Percentiles rank a stretch among this genome's conserved stretches.
phyloP scores from a whole-genome alignment of 2,797 vertebrate species.

The Lindbergichthys nudifrons region DNA sequence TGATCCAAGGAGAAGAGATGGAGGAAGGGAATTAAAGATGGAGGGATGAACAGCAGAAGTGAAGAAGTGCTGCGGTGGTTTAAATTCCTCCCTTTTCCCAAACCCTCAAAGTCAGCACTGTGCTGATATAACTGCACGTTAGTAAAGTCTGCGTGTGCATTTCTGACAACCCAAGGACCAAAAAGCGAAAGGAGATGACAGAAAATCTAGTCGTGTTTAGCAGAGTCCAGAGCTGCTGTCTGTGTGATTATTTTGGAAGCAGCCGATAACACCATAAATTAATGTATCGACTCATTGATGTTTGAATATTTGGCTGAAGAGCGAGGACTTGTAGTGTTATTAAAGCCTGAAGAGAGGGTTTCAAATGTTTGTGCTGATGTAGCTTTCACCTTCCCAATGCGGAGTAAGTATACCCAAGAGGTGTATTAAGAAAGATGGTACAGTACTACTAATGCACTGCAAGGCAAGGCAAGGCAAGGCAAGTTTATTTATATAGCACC shows the following conservation, averaged over 20 bases:
- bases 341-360: not conserved
- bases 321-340: not conserved
- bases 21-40: not conserved
- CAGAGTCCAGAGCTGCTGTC: not conserved
- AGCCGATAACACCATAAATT: not conserved
- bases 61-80: constrained; percentile 17
- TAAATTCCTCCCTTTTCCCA: not conserved
- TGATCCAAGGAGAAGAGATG: not conserved
- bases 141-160: not conserved
- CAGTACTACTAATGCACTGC: constrained; percentile 1
- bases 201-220: not conserved
- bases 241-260: not conserved
- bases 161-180: no score
- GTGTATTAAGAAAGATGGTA: not conserved
- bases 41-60: not conserved
- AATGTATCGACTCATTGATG: not conserved
- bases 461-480: no score
- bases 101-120: constrained; percentile 18
- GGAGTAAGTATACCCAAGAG: not conserved
- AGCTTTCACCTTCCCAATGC: constrained; percentile 7
- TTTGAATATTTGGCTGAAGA: not conserved
- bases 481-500: no score
- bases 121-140: constrained; percentile 3
- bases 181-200: not conserved
- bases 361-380: not conserved